Percentiles rank a stretch among this genome's conserved stretches.
phyloP scores from a whole-genome alignment of 2,113 vertebrate genomes.

The Cyanistes caeruleus region DNA sequence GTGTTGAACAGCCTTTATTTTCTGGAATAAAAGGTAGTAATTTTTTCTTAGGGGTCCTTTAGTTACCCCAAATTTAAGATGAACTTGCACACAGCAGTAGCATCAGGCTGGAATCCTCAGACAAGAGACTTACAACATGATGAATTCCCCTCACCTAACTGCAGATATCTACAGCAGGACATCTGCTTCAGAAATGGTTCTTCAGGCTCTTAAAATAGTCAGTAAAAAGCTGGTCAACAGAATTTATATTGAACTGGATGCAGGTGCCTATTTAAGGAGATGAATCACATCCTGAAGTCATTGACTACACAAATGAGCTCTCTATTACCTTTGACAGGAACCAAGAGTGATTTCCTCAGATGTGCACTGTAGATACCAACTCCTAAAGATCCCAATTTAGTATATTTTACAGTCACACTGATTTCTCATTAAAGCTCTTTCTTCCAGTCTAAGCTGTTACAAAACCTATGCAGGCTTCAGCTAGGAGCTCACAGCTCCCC shows the following conservation, averaged over 20 bases:
- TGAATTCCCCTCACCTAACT: not conserved
- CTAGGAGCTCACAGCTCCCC: not conserved
- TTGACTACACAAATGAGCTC: not conserved
- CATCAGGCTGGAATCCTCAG: not conserved
- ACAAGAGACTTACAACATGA: not conserved
- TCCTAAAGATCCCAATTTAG: not conserved
- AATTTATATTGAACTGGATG: not conserved
- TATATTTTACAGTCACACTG: not conserved
- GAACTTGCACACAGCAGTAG: not conserved
- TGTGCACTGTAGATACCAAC: not conserved
- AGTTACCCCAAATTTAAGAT: not conserved
- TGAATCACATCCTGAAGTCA: not conserved
- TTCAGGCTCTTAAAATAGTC: not conserved
- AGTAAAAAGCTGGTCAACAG: not conserved
- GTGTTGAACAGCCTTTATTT: not conserved
- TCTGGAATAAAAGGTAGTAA: not conserved
- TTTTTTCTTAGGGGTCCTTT: not conserved
- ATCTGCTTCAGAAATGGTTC: not conserved
- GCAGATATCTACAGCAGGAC: not conserved
- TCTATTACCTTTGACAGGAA: not conserved
- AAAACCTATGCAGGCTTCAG: not conserved
- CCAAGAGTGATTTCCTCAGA: not conserved
- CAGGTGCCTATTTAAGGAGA: not conserved
- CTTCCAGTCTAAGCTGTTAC: not conserved
- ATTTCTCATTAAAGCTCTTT: conserved; percentile 1